Conservation (phyloP, 2,113 vertebrate species). For the Egretta garzetta region DNA sequence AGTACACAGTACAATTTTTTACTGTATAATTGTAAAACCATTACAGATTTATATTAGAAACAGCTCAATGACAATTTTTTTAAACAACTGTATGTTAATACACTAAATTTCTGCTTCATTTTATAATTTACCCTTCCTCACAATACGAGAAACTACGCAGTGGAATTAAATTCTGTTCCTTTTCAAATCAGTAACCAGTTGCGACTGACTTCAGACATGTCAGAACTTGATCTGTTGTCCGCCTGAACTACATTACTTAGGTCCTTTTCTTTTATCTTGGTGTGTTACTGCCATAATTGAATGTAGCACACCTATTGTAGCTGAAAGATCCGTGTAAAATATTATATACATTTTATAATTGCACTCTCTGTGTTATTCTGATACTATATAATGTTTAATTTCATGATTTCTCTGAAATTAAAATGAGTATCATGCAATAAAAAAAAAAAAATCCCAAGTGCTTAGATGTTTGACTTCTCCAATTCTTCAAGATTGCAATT, state of each 20-base stretch:
- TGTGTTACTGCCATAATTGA: neutral
- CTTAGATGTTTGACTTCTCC: neutral
- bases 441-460: neutral
- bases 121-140: neutral
- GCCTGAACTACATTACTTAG: neutral
- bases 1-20: neutral
- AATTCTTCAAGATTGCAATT: constrained; percentile 19
- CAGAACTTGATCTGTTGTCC: neutral
- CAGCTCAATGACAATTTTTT: neutral
- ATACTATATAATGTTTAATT: neutral
- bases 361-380: neutral
- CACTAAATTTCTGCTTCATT: neutral
- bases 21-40: neutral
- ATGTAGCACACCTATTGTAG: neutral
- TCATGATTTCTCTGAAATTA: neutral
- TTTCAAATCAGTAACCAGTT: neutral
- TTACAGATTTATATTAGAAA: constrained; percentile 8
- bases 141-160: neutral
- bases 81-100: neutral
- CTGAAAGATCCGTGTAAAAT: neutral
- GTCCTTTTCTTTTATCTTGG: neutral
- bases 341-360: neutral
- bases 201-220: neutral
- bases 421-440: constrained; percentile 18
- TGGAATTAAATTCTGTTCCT: neutral